These are phyloP conservation scores for Syngnathoides biaculeatus DNA, from an alignment of 2,113 vertebrate genomes.

Conservation along the genomic window DNA sequence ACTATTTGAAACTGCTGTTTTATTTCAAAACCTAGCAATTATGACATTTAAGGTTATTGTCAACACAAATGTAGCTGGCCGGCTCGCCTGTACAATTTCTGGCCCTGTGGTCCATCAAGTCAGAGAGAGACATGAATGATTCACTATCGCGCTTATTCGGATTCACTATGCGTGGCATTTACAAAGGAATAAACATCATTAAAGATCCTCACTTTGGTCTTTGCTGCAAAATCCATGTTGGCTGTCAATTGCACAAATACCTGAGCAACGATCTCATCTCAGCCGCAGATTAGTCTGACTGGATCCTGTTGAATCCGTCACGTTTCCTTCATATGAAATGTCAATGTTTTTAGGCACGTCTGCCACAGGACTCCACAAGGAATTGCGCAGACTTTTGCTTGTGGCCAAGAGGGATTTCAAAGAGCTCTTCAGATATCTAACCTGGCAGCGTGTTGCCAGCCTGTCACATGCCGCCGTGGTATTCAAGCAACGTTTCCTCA, in stretches of 20 bases:
- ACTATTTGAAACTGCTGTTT: no score
- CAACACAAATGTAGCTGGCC: no score
- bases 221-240: background rate
- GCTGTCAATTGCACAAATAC: background rate
- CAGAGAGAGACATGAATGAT: background rate
- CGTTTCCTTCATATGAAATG: constrained; percentile 3
- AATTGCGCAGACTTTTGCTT: constrained; percentile 23
- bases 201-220: background rate
- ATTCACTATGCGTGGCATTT: background rate
- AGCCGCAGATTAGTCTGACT: background rate
- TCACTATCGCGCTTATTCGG: no score
- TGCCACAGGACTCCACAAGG: constrained; percentile 5
- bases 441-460: constrained; percentile 53
- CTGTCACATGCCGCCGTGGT: constrained; percentile 42
- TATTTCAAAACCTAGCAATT: no score
- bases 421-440: constrained; percentile 46
- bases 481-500: constrained; percentile 41
- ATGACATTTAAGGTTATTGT: no score
- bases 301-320: background rate
- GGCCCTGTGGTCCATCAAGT: background rate
- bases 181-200: background rate
- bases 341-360: constrained; percentile 2
- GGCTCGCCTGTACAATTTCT: background rate
- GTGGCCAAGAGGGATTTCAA: constrained; percentile 31
- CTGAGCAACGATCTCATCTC: background rate